Evolutionary conservation across 2,113 vertebrate genomes (phyloP).

Genomic region (Notechis scutatus): DNA sequence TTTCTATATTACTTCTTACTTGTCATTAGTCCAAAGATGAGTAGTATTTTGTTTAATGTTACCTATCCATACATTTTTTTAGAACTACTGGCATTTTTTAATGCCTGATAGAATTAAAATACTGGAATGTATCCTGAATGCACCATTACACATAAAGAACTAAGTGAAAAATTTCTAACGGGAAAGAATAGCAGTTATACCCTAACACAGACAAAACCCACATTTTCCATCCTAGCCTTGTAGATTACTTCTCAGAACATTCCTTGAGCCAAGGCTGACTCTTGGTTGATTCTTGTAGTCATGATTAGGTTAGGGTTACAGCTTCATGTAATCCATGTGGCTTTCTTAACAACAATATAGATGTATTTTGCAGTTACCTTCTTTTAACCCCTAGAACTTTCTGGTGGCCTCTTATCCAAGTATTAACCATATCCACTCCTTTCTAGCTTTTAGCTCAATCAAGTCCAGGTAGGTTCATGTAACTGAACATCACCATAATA

Average conservation of each 20-base stretch:
- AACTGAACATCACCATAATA: background rate
- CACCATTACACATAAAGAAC: background rate
- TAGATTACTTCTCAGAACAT: background rate
- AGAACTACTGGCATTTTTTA: background rate
- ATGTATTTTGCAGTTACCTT: background rate
- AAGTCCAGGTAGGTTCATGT: background rate
- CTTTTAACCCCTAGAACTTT: background rate
- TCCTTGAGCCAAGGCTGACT: background rate
- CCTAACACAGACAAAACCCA: background rate
- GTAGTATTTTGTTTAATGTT: background rate
- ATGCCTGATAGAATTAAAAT: background rate
- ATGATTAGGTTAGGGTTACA: background rate
- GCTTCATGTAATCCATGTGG: background rate
- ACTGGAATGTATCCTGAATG: background rate
- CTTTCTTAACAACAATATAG: background rate
- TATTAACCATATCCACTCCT: background rate
- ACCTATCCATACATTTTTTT: background rate
- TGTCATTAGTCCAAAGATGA: background rate
- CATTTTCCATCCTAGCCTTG: background rate
- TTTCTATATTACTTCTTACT: background rate
- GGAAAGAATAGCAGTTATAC: background rate
- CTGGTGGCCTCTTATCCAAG: background rate
- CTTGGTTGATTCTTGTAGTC: background rate
- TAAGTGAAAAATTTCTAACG: no score
- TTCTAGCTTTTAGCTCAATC: background rate